Evolutionary conservation across 2,797 vertebrate species (phyloP), one percentile per base, ranked within the genome.

Genomic region (Chiloscyllium punctatum): DNA sequence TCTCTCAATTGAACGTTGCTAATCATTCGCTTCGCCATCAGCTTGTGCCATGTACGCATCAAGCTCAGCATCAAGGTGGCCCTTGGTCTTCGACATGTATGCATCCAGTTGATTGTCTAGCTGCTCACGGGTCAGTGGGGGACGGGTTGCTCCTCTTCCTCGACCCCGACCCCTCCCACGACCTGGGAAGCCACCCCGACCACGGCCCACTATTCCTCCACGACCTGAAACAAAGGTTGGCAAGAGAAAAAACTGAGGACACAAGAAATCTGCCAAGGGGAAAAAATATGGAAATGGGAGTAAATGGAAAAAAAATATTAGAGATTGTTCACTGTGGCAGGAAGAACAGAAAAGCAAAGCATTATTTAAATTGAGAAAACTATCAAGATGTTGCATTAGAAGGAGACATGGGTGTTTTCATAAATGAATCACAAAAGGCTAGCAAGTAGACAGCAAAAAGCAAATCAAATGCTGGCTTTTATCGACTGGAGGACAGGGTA

Each of bases 41-140:
- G 99, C 98, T 96, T 99, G 99, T 15, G 99, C 98, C 99, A 99
- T 99, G 98, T 99, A 99, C 0, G 99, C 99, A 6, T 99, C 99
- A 96, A 99, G 97, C 97, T 99, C 99, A 0, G 99, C 99, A 0
- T 99, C 99, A 96, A 99, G 97, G 96, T 99, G 98, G 95, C 99
- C 99, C 97, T 99, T 99, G 1, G 99, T 99, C 97, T 99, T 99
- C 0, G 99, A 99, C 99, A 99, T 99, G 97, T 99, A 99, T 0
- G 99, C 99, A 0, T 99, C 99, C 91, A 99, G 97, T 95, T 99
- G 99, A 98, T 99, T 99, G 97, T 99, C 99, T 96, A 99, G 97
- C 97, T 99, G 99, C 96, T 99, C 99, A 33, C 99, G 98, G 96
- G 99, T 99, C 87, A 99, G 97, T 0, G 96, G 95, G 0, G 98